Evolutionary conservation across 1,140 invertebrate species (phyloP).

Genomic region (Rhizoglyphus robini): DNA sequence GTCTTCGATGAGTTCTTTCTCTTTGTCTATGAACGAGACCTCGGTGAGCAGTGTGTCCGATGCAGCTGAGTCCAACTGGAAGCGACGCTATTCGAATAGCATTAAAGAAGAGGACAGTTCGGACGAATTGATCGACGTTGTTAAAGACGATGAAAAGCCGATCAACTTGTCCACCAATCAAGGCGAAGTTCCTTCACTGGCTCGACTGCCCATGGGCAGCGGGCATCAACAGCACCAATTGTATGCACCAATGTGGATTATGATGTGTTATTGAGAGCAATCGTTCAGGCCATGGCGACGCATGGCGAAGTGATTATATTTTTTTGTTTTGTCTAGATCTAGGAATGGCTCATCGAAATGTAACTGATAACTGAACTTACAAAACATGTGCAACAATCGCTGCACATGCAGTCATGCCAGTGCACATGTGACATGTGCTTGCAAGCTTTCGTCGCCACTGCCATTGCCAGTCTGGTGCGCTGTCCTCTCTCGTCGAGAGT

Average conservation of each 20-base stretch:
- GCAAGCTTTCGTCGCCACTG: too few relatives aligned
- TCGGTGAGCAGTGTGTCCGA: neutral
- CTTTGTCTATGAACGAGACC: neutral
- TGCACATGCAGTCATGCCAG: too few relatives aligned
- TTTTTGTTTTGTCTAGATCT: too few relatives aligned
- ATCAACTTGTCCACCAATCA: slow-evolving; percentile 12
- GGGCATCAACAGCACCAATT: neutral
- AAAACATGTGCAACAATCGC: too few relatives aligned
- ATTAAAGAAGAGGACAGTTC: neutral
- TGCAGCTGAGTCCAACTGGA: neutral
- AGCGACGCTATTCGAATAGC: neutral
- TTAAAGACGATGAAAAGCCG: slow-evolving; percentile 7
- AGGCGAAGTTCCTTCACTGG: neutral
- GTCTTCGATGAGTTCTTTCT: neutral
- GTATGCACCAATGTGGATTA: neutral
- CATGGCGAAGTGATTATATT: too few relatives aligned
- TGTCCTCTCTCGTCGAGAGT: too few relatives aligned
- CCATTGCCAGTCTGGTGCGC: too few relatives aligned
- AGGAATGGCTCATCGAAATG: too few relatives aligned
- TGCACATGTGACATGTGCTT: too few relatives aligned
- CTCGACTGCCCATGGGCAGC: neutral
- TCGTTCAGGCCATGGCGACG: too few relatives aligned
- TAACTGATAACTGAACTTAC: too few relatives aligned
- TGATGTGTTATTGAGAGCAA: too few relatives aligned
- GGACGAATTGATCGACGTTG: slow-evolving; percentile 1